A percentile compares a stretch with the other conserved stretches of the same genome.
Evolutionary conservation across 2,888 invertebrate species (phyloP).

Genomic region (Aphrophora alni): DNA sequence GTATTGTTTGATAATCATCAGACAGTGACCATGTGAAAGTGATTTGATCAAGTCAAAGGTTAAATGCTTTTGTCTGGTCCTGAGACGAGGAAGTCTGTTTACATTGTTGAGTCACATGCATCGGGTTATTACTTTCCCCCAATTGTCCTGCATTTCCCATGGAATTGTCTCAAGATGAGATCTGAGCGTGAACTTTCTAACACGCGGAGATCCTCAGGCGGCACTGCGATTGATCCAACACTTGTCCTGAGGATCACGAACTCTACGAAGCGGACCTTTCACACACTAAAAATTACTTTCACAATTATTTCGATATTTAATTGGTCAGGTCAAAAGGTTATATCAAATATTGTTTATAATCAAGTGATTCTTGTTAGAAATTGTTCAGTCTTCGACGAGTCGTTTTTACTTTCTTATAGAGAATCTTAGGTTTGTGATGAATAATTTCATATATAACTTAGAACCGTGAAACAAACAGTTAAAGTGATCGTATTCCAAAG

Average conservation of each 20-base stretch:
- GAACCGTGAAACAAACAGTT: no score
- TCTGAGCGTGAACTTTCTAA: background rate
- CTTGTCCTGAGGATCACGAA: background rate
- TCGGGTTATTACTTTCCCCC: background rate
- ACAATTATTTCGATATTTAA: constrained; percentile 9
- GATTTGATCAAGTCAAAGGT: background rate
- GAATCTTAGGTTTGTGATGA: no score
- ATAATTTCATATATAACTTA: no score
- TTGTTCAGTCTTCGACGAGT: no score
- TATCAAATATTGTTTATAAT: background rate
- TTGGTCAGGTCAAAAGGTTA: background rate
- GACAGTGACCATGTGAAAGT: background rate
- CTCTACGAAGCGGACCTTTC: constrained; percentile 9
- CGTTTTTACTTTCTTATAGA: no score
- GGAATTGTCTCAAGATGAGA: background rate
- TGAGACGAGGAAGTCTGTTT: background rate
- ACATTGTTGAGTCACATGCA: background rate
- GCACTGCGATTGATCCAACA: background rate
- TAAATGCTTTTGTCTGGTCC: background rate
- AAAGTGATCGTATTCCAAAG: no score
- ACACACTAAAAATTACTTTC: constrained; percentile 9
- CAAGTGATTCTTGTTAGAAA: background rate
- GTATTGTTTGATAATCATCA: background rate
- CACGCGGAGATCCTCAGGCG: background rate
- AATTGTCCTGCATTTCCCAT: background rate